Evolutionary conservation across 2,797 vertebrate species (phyloP).

Genomic region (Myotis findleyi): DNA sequence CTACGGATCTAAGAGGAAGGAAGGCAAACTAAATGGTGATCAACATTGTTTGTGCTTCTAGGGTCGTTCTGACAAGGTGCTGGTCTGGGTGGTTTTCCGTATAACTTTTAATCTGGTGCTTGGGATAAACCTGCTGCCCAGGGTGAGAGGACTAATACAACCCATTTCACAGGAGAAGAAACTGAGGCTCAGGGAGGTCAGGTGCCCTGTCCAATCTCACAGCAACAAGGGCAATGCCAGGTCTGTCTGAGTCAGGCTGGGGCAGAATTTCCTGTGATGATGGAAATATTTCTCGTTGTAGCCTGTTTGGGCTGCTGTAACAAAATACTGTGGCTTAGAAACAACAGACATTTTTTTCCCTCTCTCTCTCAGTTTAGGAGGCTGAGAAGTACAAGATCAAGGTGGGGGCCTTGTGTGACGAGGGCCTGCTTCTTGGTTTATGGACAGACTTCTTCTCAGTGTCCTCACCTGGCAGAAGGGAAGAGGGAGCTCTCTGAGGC

Average conservation of each 20-base stretch:
- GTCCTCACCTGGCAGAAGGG: neutral
- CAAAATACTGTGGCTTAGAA: neutral
- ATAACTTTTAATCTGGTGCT: neutral
- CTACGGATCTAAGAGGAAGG: neutral
- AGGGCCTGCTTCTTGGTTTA: neutral
- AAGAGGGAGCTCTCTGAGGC: neutral
- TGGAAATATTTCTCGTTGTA: neutral
- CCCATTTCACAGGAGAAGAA: conserved; percentile 37
- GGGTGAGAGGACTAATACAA: neutral
- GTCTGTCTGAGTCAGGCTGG: neutral
- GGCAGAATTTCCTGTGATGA: neutral
- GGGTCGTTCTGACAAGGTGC: neutral
- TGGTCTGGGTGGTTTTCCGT: neutral
- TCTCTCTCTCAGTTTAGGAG: neutral
- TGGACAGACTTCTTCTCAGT: neutral
- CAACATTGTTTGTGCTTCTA: neutral
- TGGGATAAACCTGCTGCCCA: neutral
- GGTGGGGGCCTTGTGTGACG: neutral
- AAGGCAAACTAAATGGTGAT: neutral
- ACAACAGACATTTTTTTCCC: neutral
- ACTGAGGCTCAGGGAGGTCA: neutral
- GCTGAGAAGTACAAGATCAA: neutral
- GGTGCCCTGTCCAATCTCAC: neutral
- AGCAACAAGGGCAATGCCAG: neutral
- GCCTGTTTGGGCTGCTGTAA: neutral